Conservation (phyloP, 2,888 invertebrate species). For the Cryptus viduatorius region DNA sequence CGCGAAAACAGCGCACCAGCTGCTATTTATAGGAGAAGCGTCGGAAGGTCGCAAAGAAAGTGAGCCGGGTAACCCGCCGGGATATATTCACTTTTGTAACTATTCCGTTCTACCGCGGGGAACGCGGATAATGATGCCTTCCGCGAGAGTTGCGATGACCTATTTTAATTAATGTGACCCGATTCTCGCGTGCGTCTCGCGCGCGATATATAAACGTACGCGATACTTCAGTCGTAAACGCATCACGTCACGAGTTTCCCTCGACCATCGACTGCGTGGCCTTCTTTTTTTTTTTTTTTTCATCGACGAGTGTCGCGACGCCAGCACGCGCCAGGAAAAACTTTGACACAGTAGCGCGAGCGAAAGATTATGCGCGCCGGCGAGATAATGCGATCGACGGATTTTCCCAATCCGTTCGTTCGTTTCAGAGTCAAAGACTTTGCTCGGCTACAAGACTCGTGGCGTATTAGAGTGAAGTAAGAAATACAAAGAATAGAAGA, state of each 20-base stretch:
- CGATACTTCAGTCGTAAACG: background rate
- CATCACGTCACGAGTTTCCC: conserved; percentile 3
- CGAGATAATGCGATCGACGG: conserved; percentile 44
- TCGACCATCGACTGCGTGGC: background rate
- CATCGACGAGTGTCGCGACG: conserved; percentile 9
- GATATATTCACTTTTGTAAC: conserved; percentile 67
- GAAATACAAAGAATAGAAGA: background rate
- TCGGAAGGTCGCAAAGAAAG: conserved; percentile 81
- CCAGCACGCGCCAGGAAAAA: conserved; percentile 6
- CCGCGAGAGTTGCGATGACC: conserved; percentile 22
- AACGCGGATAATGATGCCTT: conserved; percentile 21
- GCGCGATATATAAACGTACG: background rate
- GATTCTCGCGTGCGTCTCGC: background rate
- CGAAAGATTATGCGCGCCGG: conserved; percentile 41
- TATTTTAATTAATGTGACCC: conserved; percentile 30
- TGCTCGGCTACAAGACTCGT: conserved; percentile 47
- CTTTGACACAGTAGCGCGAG: conserved; percentile 34
- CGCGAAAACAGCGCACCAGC: conserved; percentile 7
- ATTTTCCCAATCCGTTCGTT: background rate
- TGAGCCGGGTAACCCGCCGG: conserved; percentile 71
- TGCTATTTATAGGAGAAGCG: conserved; percentile 59
- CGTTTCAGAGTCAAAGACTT: conserved; percentile 36
- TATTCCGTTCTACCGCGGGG: background rate
- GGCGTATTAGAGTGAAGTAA: background rate
- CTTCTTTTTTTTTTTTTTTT: conserved; percentile 11